Percentiles rank a stretch among this genome's conserved stretches.
phyloP scores from a whole-genome alignment of 2,888 invertebrate genomes.

The Julus scanicus region DNA sequence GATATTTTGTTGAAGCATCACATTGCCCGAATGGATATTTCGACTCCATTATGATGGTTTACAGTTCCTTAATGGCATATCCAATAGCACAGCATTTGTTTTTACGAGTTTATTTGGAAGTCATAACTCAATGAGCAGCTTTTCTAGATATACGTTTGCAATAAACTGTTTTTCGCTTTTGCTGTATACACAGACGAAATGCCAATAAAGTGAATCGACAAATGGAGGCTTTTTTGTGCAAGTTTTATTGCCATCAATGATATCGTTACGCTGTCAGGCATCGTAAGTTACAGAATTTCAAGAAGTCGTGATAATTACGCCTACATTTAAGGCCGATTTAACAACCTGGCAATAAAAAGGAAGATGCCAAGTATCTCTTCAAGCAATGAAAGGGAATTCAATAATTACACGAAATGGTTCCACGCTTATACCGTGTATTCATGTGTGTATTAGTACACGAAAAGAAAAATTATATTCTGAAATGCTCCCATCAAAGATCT shows the following conservation, averaged over 20 bases:
- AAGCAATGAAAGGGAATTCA: background rate
- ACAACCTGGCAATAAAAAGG: background rate
- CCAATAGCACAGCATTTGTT: constrained; percentile 42
- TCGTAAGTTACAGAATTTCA: constrained; percentile 41
- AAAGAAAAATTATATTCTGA: no score
- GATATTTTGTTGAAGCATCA: constrained; percentile 37
- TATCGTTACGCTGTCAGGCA: constrained; percentile 37
- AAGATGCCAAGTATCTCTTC: background rate
- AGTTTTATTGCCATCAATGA: constrained; percentile 41
- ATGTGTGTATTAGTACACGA: no score
- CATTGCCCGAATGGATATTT: constrained; percentile 44
- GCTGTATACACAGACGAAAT: background rate
- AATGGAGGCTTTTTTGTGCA: background rate
- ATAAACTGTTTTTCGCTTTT: background rate
- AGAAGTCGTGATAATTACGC: constrained; percentile 37
- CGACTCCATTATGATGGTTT: constrained; percentile 47
- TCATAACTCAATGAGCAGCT: constrained; percentile 39
- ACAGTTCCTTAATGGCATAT: constrained; percentile 45
- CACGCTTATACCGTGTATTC: background rate
- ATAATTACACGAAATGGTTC: background rate
- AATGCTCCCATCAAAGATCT: no score
- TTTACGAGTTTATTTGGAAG: constrained; percentile 43
- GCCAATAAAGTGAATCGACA: constrained; percentile 31
- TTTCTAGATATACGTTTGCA: constrained; percentile 16
- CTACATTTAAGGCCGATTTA: background rate